Evolutionary conservation across 2,888 invertebrate species (phyloP), one percentile per base, ranked within the genome.

Genomic region (Leucophenga montana): DNA sequence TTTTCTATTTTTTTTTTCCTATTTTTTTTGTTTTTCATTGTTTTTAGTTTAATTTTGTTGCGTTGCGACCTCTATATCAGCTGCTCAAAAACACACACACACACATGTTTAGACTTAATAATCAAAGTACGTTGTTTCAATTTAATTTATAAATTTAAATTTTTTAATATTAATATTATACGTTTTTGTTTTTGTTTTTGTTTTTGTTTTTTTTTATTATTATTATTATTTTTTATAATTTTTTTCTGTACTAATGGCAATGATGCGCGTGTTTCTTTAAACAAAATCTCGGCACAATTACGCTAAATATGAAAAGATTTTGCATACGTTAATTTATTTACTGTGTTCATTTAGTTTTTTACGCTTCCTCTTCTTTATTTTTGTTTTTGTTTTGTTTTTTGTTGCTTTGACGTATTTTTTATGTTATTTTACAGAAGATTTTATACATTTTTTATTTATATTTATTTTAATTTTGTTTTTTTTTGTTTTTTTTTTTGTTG

Each of bases 221-320:
- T 80, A 67, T 76, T 70, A 66, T 73, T 73, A 68, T 67, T n/a
- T n/a, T n/a, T n/a, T 50, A 72, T 71, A 76, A 78, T 79, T 82
- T 79, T 83, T 77, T 83, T 84, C 79, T 74, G 69, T 73, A 71
- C 84, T 81, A 83, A 83, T 83, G 85, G 83, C 83, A 83, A 84
- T 83, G 85, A 83, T 83, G 85, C 82, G 85, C 80, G 83, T 80
- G 76, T 81, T 83, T 75, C 76, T 84, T 77, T 82, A 75, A 79
- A 83, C 79, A 74, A 82, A 82, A 83, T 77, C 74, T 82, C 80
- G 73, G 77, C 85, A 78, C 77, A 80, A 84, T 73, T 75, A 73
- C 73, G 78, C 76, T 76, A 75, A 77, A 73, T 77, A 77, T 77
- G 73, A 70, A 76, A 78, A 71, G 57, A 54, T 68, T 56, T 65